Evolutionary conservation across 1,140 invertebrate genomes (phyloP).

Genomic region (Pachyrhynchus sulphureomaculatus): DNA sequence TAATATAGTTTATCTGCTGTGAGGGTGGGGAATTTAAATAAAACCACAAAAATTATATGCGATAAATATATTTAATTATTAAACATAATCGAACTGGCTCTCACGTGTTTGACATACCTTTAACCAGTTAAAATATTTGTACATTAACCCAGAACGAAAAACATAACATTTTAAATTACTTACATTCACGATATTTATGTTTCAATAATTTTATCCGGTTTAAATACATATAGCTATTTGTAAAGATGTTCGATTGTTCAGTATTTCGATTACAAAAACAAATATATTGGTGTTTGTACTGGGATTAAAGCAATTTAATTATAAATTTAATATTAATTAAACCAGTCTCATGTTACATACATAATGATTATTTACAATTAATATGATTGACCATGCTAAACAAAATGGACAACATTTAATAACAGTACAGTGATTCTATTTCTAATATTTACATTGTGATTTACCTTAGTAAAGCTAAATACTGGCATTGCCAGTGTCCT

Average conservation of each 20-base stretch:
- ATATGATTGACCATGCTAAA: slow-evolving; percentile 36
- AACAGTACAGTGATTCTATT: slow-evolving; percentile 41
- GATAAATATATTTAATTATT: slow-evolving; percentile 54
- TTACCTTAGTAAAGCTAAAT: slow-evolving; percentile 44
- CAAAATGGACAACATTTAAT: slow-evolving; percentile 48
- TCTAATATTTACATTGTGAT: slow-evolving; percentile 41
- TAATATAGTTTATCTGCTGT: too few species aligned
- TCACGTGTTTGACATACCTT: slow-evolving; percentile 49
- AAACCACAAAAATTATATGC: slow-evolving; percentile 39
- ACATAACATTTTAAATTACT: slow-evolving; percentile 36
- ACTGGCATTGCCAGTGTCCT: slow-evolving; percentile 47
- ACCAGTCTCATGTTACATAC: slow-evolving; percentile 46
- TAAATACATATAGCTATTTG: slow-evolving; percentile 8
- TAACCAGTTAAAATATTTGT: slow-evolving; percentile 50
- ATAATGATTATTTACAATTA: slow-evolving; percentile 45
- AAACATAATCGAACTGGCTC: slow-evolving; percentile 52
- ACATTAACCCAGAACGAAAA: slow-evolving; percentile 49
- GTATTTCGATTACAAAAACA: slow-evolving; percentile 11
- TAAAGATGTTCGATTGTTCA: slow-evolving; percentile 1
- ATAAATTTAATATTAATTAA: slow-evolving; percentile 34
- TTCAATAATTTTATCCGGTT: slow-evolving; percentile 4
- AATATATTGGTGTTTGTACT: slow-evolving; percentile 35
- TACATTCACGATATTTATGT: slow-evolving; percentile 10
- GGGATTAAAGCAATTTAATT: slow-evolving; percentile 23
- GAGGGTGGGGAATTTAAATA: not conserved